A percentile compares a stretch with the other conserved stretches of the same genome.
phyloP scores from a whole-genome alignment of 1,140 invertebrate species.

The Penaeus indicus region DNA sequence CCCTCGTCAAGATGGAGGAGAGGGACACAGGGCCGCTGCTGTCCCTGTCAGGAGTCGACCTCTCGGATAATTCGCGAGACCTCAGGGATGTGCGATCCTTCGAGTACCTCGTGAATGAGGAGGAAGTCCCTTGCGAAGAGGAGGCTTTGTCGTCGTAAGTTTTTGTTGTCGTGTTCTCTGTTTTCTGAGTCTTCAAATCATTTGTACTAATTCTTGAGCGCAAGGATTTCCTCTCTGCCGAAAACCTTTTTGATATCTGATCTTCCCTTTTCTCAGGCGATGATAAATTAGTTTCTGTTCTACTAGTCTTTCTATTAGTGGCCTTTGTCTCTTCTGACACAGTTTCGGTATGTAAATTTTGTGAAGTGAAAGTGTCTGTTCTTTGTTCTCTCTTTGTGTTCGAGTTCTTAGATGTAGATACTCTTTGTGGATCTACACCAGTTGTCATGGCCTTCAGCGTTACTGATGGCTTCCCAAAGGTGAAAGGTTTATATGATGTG shows the following conservation, averaged over 20 bases:
- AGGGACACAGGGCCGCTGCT: slow-evolving; percentile 39
- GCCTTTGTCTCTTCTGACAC: not conserved
- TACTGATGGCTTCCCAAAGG: slow-evolving; percentile 38
- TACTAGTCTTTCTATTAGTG: no score
- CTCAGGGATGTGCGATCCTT: slow-evolving; percentile 24
- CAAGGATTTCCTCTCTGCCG: not conserved
- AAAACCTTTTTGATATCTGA: not conserved
- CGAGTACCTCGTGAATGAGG: slow-evolving; percentile 3
- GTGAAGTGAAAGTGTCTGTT: not conserved
- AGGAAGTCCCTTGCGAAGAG: not conserved
- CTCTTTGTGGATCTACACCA: not conserved
- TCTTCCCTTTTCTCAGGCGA: not conserved
- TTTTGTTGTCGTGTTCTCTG: not conserved
- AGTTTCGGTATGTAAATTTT: not conserved
- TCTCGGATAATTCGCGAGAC: slow-evolving; percentile 8
- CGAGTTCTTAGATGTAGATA: not conserved
- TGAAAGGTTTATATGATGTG: slow-evolving; percentile 19
- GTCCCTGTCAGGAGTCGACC: slow-evolving; percentile 26
- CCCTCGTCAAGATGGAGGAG: slow-evolving; percentile 39
- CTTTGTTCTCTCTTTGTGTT: not conserved
- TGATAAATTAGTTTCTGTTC: not conserved
- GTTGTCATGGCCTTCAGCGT: slow-evolving; percentile 39
- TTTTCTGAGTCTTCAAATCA: no score
- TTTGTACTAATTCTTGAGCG: not conserved
- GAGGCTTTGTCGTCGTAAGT: not conserved